Conservation (phyloP, 2,888 invertebrate species). For the Epinotia brunnichana region DNA sequence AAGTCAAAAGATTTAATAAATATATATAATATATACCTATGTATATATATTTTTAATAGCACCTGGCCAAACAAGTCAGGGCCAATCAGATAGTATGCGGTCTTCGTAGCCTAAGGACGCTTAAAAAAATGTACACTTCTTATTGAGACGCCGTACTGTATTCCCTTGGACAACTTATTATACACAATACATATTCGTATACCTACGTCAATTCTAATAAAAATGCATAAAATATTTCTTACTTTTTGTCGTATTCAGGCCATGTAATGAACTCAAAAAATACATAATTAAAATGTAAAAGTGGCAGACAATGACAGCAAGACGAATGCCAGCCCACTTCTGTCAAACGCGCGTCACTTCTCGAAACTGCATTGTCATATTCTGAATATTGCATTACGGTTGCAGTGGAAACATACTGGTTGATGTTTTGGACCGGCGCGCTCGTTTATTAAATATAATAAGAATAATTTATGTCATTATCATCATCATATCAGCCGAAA, state of each 20-base stretch:
- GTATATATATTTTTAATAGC: no score
- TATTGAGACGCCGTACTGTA: no score
- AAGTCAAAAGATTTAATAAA: no score
- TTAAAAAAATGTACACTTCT: no score
- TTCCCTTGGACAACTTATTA: background rate
- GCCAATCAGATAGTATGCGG: no score
- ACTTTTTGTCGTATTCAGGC: background rate
- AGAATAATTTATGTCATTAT: no score
- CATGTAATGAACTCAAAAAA: slow-evolving; percentile 20
- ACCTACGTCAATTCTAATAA: background rate
- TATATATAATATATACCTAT: no score
- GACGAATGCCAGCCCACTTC: slow-evolving; percentile 41
- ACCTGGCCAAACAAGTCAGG: no score
- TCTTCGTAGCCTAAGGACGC: no score
- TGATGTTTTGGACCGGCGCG: slow-evolving; percentile 28
- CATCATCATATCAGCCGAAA: no score
- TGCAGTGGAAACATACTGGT: slow-evolving; percentile 50
- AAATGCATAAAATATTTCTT: background rate
- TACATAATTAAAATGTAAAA: slow-evolving; percentile 37
- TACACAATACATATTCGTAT: no score
- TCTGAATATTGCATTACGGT: slow-evolving; percentile 61
- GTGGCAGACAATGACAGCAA: slow-evolving; percentile 25
- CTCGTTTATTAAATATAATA: background rate
- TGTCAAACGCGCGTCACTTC: slow-evolving; percentile 56
- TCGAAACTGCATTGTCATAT: slow-evolving; percentile 74